A percentile compares a stretch with the other conserved stretches of the same genome.
Evolutionary conservation across 2,797 vertebrate genomes (phyloP).

Genomic region (Enoplosus armatus): DNA sequence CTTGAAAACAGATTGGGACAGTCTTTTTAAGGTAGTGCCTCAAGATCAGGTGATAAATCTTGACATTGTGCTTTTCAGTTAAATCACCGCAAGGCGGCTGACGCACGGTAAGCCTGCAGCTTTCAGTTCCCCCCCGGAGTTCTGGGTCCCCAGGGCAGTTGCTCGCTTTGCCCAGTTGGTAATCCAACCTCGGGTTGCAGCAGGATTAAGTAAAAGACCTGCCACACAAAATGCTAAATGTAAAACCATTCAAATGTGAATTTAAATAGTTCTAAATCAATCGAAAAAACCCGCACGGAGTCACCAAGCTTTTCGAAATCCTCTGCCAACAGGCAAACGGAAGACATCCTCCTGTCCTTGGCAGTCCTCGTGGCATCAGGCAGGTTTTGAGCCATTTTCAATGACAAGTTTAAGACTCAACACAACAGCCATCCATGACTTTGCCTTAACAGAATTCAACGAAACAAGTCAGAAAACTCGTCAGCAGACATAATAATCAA

Average conservation of each 20-base stretch:
- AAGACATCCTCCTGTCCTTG: too few relatives aligned
- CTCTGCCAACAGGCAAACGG: too few relatives aligned
- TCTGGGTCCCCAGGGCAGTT: background rate
- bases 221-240: background rate
- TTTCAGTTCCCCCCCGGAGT: background rate
- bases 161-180: background rate
- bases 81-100: background rate
- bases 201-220: background rate
- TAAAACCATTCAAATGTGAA: background rate
- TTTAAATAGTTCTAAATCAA: background rate
- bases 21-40: too few relatives aligned
- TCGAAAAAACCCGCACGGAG: background rate
- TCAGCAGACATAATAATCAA: background rate
- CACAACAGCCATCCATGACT: background rate
- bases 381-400: background rate
- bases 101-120: background rate
- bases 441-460: background rate
- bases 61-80: too few relatives aligned
- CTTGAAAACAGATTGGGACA: too few relatives aligned
- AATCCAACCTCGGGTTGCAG: background rate
- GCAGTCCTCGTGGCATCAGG: too few relatives aligned
- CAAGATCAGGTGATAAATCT: too few relatives aligned
- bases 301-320: background rate
- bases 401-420: background rate
- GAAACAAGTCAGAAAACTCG: background rate